phyloP scores from a whole-genome alignment of 2,888 invertebrate genomes.

The Anarsia innoxiella region DNA sequence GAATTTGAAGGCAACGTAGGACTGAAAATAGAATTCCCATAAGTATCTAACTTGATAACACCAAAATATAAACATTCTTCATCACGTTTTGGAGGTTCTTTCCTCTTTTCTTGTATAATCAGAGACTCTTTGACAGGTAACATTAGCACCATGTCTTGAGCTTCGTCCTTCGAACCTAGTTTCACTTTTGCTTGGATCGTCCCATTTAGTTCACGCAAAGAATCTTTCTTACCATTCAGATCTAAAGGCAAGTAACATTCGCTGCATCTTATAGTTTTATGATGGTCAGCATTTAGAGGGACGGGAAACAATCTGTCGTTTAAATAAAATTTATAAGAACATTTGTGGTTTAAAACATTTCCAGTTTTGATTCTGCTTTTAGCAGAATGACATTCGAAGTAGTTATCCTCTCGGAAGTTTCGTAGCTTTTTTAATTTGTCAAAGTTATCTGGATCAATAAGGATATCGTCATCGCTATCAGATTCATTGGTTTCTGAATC shows the following conservation, averaged over 20 bases:
- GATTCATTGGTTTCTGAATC: conserved; percentile 24
- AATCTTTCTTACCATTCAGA: conserved; percentile 18
- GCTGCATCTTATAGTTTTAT: conserved; percentile 61
- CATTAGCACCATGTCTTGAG: conserved; percentile 48
- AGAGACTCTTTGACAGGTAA: conserved; percentile 52
- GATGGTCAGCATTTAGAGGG: conserved; percentile 57
- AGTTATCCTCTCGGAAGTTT: conserved; percentile 73
- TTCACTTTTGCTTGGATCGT: conserved; percentile 63
- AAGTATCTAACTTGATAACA: conserved; percentile 43
- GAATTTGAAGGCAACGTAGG: conserved; percentile 44
- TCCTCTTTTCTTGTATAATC: conserved; percentile 49
- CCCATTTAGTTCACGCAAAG: conserved; percentile 34
- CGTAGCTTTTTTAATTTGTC: conserved; percentile 40
- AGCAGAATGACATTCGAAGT: conserved; percentile 77
- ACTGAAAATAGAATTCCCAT: conserved; percentile 48
- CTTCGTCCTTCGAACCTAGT: conserved; percentile 28
- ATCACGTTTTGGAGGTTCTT: conserved; percentile 24
- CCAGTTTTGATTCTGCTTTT: conserved; percentile 43
- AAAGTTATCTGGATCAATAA: conserved; percentile 29
- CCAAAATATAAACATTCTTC: conserved; percentile 54
- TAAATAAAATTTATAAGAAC: conserved; percentile 71
- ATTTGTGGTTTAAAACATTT: conserved; percentile 53
- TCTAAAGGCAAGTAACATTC: conserved; percentile 64
- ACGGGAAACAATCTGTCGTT: conserved; percentile 75
- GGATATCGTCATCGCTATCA: conserved; percentile 32